Evolutionary conservation across 2,113 vertebrate species (phyloP), one percentile per base, ranked within the genome.

Genomic region (Lepus americanus): DNA sequence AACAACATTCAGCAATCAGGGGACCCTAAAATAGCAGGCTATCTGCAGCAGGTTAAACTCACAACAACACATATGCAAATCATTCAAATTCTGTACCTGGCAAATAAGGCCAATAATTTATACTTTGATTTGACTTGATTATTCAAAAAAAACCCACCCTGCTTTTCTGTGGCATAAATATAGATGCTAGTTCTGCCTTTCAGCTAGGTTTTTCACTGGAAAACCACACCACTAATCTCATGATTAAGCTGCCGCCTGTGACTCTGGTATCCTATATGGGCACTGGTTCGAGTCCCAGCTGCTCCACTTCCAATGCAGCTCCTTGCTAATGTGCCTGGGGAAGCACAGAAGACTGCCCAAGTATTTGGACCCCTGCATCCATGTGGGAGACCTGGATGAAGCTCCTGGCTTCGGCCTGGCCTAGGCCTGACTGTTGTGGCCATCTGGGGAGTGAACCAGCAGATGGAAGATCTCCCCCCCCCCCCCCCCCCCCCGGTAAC

Each of bases 1-100:
- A 97, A 95, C 77, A 89, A 63, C 36, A 61, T 92, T 66, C 27
- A 90, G 96, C 94, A 96, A 95, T 95, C 93, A 96, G 49, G 29
- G 66, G n/a, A 64, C 74, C 82, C 72, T 87, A 78, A 93, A 96
- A 96, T 82, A 95, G 95, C 39, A 80, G 77, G 27, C 0, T 9
- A 72, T 80, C 61, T 63, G 55, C 27, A 77, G 84, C 84, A 82
- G 80, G 77, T 93, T 70, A 92, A 78, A 64, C 84, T 87, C 63
- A 92, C 25, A 90, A 61, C 36, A 83, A 89, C 77, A 95, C 36
- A 25, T 63, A 83, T 2, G 70, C 61, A 90, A 92, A 92, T 95
- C 89, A 90, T 87, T 94, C 92, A 94, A 66, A 96, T 92, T 95
- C 72, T 61, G 51, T 96, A 64, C 90, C 87, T 85, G 67, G 80